Percentiles rank a stretch among this genome's conserved stretches.
phyloP scores from a whole-genome alignment of 2,113 vertebrate species.

The Pithys albifrons region DNA sequence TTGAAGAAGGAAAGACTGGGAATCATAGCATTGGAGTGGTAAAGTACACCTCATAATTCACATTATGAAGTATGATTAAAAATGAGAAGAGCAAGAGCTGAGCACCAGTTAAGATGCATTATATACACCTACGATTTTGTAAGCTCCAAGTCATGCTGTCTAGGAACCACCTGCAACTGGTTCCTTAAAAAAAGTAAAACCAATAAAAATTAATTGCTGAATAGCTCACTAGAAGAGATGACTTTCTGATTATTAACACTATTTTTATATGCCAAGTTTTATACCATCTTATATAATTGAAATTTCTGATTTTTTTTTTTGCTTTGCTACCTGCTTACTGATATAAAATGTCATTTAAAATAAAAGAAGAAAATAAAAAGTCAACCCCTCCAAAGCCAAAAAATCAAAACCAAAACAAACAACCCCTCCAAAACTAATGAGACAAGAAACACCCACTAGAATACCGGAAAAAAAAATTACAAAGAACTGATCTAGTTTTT shows the following conservation, averaged over 20 bases:
- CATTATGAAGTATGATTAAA: background rate
- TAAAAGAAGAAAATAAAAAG: background rate
- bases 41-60: background rate
- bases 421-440: background rate
- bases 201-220: background rate
- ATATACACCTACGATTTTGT: background rate
- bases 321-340: background rate
- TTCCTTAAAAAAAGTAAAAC: background rate
- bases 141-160: background rate
- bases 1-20: background rate
- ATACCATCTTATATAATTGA: background rate
- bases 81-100: background rate
- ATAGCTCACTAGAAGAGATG: background rate
- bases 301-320: background rate
- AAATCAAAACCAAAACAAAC: background rate
- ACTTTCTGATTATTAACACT: background rate
- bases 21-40: background rate
- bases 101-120: background rate
- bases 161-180: background rate
- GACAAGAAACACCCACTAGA: background rate
- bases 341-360: background rate
- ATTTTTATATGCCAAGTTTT: background rate
- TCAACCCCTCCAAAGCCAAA: background rate
- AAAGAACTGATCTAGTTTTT: background rate
- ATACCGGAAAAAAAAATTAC: no score